Conservation (phyloP, 2,888 invertebrate species). For the Chesias legatella region DNA sequence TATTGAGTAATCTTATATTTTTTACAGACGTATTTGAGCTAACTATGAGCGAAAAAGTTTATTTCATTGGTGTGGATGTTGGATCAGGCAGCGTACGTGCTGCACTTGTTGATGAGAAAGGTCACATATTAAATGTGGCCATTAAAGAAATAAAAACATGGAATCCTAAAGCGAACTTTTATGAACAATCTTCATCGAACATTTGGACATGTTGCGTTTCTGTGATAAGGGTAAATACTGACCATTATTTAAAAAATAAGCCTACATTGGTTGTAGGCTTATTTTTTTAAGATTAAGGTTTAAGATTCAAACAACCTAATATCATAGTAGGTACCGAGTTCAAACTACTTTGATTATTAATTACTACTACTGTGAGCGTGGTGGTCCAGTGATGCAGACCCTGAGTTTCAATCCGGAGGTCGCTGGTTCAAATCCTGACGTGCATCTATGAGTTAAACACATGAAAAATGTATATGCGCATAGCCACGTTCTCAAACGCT, state of each 20-base stretch:
- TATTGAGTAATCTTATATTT: neutral
- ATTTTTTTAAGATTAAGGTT: too few species aligned
- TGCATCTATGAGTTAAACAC: too few species aligned
- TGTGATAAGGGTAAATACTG: constrained; percentile 86
- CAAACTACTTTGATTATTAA: too few species aligned
- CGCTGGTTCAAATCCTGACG: too few species aligned
- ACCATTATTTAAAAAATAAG: neutral
- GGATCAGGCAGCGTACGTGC: constrained; percentile 95
- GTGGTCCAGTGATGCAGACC: too few species aligned
- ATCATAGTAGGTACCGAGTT: too few species aligned
- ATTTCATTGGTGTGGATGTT: constrained; percentile 94
- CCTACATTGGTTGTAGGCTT: too few species aligned
- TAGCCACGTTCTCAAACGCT: too few species aligned
- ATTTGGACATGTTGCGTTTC: constrained; percentile 89
- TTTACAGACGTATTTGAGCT: constrained; percentile 6
- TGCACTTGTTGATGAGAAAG: constrained; percentile 86
- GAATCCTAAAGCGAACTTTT: constrained; percentile 88
- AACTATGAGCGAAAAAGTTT: constrained; percentile 49
- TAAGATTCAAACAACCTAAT: too few species aligned
- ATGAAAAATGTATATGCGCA: too few species aligned
- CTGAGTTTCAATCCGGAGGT: too few species aligned
- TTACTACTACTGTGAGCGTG: too few species aligned
- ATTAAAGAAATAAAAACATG: constrained; percentile 86
- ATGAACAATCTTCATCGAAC: constrained; percentile 94
- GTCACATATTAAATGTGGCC: constrained; percentile 83